Evolutionary conservation across 2,113 vertebrate genomes (phyloP), one percentile per base, ranked within the genome.

Genomic region (Catharus minimus): DNA sequence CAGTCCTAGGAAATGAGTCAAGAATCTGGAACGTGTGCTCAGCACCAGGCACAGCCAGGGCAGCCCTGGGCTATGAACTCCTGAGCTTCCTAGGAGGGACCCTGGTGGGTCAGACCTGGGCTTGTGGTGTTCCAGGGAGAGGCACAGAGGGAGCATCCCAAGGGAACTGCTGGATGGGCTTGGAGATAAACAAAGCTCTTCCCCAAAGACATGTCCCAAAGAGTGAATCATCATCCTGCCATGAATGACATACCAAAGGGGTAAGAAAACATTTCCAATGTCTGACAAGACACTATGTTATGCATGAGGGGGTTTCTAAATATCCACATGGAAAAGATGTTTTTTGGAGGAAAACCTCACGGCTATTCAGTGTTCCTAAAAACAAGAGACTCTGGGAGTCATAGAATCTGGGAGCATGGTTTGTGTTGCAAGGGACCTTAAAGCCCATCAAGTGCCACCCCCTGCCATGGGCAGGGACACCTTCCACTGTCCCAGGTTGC

Each of bases 141-240:
- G 39, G 65, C 39, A 50, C 33, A 39, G 43, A 58, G 57, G 43
- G 64, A 91, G 18, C 4, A 0, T 62, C 80, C 27, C 55, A 26
- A 15, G 8, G 7, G 73, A 92, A 56, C 65, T 24, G 60, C 72
- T 72, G 49, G 39, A 86, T 53, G 49, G 44, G 33, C 30, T 10
- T 67, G 78, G 57, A 94, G 49, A 77, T 16, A 58, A 55, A 69
- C 87, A 89, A 53, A 94, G 57, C 61, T 78, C 61, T 91, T 69
- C 33, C 61, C 41, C 39, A 23, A 68, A 91, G 79, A 61, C 44
- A 3, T 61, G n/a, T 58, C 67, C 82, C 28, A 71, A 11, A 11
- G 49, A 62, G 18, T 82, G 86, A 96, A 77, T 93, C 95, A 94
- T 56, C 80, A 55, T 67, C 66, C 67, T 86, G 77, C 71, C 82